Percentiles rank a stretch among this genome's conserved stretches.
phyloP scores from a whole-genome alignment of 2,888 invertebrate genomes.

The Perdita meconis region DNA sequence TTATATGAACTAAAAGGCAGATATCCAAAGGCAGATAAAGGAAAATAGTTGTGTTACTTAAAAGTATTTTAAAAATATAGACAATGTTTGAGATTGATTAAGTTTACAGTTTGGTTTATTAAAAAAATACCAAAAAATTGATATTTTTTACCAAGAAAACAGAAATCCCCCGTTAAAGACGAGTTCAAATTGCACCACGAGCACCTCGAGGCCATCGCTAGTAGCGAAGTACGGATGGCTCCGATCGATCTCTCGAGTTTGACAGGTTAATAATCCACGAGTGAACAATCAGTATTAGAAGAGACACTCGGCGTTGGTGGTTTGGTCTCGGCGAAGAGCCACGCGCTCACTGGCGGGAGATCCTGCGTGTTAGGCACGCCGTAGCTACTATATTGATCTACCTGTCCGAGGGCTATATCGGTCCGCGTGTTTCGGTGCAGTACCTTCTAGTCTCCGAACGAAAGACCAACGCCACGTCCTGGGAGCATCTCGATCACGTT shows the following conservation, averaged over 20 bases:
- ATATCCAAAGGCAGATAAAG: too few species aligned
- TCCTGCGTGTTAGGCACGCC: constrained; percentile 68
- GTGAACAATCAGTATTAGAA: neutral
- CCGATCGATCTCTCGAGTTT: neutral
- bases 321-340: constrained; percentile 21
- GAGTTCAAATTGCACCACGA: neutral
- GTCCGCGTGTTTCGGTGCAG: constrained; percentile 76
- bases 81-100: too few species aligned
- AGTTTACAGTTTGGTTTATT: too few species aligned
- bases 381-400: constrained; percentile 80
- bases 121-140: too few species aligned
- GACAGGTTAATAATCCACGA: constrained; percentile 2
- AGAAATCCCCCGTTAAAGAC: too few species aligned
- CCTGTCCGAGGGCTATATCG: constrained; percentile 73
- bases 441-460: constrained; percentile 72
- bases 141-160: too few species aligned
- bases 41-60: too few species aligned
- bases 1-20: too few species aligned
- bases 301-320: neutral
- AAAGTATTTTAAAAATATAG: too few species aligned
- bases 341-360: constrained; percentile 59
- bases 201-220: neutral
- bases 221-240: too few species aligned
- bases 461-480: constrained; percentile 57
- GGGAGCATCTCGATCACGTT: constrained; percentile 41